phyloP scores from a whole-genome alignment of 1,140 invertebrate genomes.

The Hylaeus anthracinus region DNA sequence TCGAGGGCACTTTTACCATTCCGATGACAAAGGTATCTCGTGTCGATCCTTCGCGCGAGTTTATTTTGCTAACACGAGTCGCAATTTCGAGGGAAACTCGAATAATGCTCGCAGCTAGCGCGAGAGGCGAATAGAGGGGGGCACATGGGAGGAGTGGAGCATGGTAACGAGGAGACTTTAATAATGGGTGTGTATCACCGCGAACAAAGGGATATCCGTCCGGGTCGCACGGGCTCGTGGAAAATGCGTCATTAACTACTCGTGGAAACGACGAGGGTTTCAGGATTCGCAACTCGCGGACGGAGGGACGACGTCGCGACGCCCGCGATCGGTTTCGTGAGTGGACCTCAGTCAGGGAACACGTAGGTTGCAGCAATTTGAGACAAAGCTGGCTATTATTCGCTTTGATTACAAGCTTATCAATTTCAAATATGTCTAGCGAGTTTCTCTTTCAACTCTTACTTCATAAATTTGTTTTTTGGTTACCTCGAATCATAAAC shows the following conservation, averaged over 20 bases:
- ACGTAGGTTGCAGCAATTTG: too few relatives aligned
- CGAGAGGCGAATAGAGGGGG: background rate
- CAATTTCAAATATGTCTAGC: too few relatives aligned
- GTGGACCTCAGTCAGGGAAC: too few relatives aligned
- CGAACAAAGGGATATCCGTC: slow-evolving; percentile 46
- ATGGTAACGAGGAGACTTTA: slow-evolving; percentile 48
- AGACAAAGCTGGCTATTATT: too few relatives aligned
- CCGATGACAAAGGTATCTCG: too few relatives aligned
- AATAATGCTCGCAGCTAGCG: background rate
- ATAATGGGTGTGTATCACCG: slow-evolving; percentile 32
- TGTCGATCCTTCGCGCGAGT: background rate
- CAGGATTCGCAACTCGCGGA: background rate
- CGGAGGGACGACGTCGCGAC: slow-evolving; percentile 1
- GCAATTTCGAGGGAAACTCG: slow-evolving; percentile 4
- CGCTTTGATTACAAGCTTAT: too few relatives aligned
- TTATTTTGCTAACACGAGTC: background rate
- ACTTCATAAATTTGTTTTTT: too few relatives aligned
- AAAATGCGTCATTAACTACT: slow-evolving; percentile 36
- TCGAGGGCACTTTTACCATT: too few relatives aligned
- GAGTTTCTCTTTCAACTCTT: too few relatives aligned
- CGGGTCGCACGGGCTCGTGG: slow-evolving; percentile 10
- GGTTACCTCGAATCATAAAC: too few relatives aligned
- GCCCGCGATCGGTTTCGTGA: background rate
- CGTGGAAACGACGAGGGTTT: slow-evolving; percentile 41
- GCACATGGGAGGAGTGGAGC: slow-evolving; percentile 4